Conservation (phyloP, 2,797 vertebrate genomes). For the Ciconia nigra region DNA sequence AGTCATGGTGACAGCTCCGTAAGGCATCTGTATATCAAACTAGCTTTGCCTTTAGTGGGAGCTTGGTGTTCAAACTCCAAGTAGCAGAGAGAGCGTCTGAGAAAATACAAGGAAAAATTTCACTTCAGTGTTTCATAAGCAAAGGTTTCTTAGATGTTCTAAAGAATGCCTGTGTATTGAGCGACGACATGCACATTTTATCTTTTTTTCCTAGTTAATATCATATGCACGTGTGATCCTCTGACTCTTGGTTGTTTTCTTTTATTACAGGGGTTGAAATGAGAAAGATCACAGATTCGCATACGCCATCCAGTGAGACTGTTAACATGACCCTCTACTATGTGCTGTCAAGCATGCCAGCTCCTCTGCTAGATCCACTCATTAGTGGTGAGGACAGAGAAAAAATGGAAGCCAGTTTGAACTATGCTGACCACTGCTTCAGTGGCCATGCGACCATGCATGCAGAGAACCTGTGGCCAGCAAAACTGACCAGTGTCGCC, state of each 20-base stretch:
- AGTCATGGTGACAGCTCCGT: background rate
- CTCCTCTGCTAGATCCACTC: slow-evolving; percentile 84
- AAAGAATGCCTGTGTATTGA: background rate
- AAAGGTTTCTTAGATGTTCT: background rate
- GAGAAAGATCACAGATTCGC: slow-evolving; percentile 89
- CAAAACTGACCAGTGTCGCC: slow-evolving; percentile 75
- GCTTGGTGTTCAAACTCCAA: background rate
- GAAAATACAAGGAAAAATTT: background rate
- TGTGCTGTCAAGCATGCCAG: slow-evolving; percentile 82
- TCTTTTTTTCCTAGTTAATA: background rate
- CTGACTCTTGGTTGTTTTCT: background rate
- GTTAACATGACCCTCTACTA: slow-evolving; percentile 97
- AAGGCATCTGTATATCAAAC: background rate
- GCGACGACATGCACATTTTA: fast-evolving
- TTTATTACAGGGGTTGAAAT: slow-evolving; percentile 88
- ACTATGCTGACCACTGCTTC: slow-evolving; percentile 97
- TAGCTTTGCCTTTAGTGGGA: background rate
- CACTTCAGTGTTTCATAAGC: background rate
- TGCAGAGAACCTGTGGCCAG: slow-evolving; percentile 93
- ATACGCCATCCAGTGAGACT: slow-evolving; percentile 89
- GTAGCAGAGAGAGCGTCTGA: background rate
- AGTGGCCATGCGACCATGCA: slow-evolving; percentile 97
- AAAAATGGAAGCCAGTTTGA: slow-evolving; percentile 87
- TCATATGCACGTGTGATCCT: background rate
- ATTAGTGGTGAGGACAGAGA: slow-evolving; percentile 79